These are phyloP conservation scores for Abscondita cerata DNA, from an alignment of 2,888 invertebrate species.

Conservation along the genomic window DNA sequence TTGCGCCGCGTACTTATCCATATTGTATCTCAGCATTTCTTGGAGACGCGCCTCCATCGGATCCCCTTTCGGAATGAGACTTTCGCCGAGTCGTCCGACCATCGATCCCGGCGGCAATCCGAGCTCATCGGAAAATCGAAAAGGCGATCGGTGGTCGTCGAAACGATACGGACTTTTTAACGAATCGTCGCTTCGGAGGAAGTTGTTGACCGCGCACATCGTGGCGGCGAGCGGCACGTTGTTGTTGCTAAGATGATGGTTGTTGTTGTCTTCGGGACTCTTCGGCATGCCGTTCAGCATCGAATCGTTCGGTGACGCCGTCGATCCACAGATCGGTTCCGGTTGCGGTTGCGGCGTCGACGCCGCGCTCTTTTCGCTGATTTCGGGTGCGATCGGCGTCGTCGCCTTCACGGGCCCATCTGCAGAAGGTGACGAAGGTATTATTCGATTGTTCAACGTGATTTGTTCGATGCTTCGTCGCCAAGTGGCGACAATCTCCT, in stretches of 20 bases:
- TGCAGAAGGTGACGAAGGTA: conserved; percentile 44
- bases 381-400: conserved; percentile 58
- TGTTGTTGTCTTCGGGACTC: conserved; percentile 63
- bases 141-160: conserved; percentile 80
- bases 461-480: conserved; percentile 71
- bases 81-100: conserved; percentile 85
- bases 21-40: conserved; percentile 93
- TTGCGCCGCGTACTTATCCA: conserved; percentile 94
- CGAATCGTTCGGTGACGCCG: conserved; percentile 46
- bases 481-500: conserved; percentile 83
- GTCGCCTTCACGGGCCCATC: conserved; percentile 55
- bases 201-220: conserved; percentile 59
- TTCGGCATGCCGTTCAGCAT: conserved; percentile 61
- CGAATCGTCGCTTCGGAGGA: conserved; percentile 59
- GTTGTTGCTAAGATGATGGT: conserved; percentile 60
- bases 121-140: conserved; percentile 84
- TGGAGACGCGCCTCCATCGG: conserved; percentile 93
- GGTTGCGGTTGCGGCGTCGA: conserved; percentile 62
- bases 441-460: conserved; percentile 52
- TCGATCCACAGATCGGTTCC: conserved; percentile 51
- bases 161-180: conserved; percentile 76
- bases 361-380: conserved; percentile 56
- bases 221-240: conserved; percentile 60
- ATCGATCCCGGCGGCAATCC: conserved; percentile 82
- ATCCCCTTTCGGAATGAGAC: conserved; percentile 89